Percentiles rank a stretch among this genome's conserved stretches.
Evolutionary conservation across 2,113 vertebrate genomes (phyloP).

Genomic region (Talpa occidentalis): DNA sequence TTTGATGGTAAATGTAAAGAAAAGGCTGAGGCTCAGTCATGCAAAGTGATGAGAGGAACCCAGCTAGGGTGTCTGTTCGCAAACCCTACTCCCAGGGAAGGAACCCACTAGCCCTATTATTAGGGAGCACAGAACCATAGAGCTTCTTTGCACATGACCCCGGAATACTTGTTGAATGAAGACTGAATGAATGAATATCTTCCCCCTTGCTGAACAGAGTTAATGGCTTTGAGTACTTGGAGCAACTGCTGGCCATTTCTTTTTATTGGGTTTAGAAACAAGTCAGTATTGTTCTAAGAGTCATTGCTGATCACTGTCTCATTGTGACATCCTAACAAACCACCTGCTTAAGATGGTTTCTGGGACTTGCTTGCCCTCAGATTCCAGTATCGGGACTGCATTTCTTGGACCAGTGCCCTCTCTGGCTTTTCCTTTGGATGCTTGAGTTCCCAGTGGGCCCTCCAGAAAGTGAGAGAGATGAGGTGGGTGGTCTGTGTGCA

Average conservation of each 20-base stretch:
- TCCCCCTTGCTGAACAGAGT: background rate
- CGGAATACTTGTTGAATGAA: background rate
- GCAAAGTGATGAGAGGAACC: background rate
- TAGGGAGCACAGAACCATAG: background rate
- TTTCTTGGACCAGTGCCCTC: background rate
- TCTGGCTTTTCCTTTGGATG: background rate
- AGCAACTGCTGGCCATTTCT: background rate
- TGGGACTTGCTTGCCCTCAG: background rate
- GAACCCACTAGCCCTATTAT: fast-evolving
- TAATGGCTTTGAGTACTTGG: background rate
- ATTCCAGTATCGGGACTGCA: fast-evolving
- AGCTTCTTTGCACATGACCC: background rate
- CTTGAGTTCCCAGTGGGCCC: fast-evolving
- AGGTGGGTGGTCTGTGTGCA: background rate
- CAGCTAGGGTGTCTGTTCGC: too few relatives aligned
- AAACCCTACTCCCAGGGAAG: too few relatives aligned
- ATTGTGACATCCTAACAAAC: background rate
- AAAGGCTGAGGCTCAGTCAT: background rate
- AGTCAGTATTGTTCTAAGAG: background rate
- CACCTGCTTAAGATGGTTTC: background rate
- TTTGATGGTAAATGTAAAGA: background rate
- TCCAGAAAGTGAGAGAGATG: background rate
- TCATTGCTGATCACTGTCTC: background rate
- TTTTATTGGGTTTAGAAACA: background rate
- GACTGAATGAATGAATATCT: background rate